Percentiles rank a stretch among this genome's conserved stretches.
These are phyloP conservation scores for Onthophagus taurus DNA, from an alignment of 1,140 invertebrate species.

Conservation along the genomic window DNA sequence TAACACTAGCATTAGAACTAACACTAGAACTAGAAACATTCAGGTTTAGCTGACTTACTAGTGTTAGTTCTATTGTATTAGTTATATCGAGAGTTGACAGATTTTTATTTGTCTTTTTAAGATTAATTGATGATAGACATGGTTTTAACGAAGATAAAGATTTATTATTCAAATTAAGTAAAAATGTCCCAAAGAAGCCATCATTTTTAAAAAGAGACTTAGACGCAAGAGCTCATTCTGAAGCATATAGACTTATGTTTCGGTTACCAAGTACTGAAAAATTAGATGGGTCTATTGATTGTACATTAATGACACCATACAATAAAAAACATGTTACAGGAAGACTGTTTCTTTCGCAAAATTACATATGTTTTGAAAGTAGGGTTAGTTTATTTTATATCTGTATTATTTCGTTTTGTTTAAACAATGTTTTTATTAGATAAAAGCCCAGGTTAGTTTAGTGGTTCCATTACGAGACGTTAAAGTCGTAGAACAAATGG, in stretches of 20 bases:
- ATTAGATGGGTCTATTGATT: constrained; percentile 84
- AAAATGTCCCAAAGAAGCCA: constrained; percentile 76
- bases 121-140: constrained; percentile 77
- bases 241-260: constrained; percentile 73
- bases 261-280: constrained; percentile 80
- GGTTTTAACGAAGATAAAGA: constrained; percentile 78
- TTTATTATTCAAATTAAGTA: constrained; percentile 68
- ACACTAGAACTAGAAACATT: no score
- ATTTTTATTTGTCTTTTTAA: constrained; percentile 34
- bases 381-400: constrained; percentile 51
- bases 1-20: no score
- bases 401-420: constrained; percentile 1
- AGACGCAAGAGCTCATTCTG: constrained; percentile 88
- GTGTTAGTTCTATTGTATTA: not conserved
- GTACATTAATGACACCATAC: constrained; percentile 90
- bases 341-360: constrained; percentile 85
- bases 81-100: not conserved
- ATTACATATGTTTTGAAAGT: constrained; percentile 95
- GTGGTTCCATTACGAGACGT: constrained; percentile 84
- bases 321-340: constrained; percentile 85
- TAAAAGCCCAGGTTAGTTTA: constrained; percentile 71
- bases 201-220: constrained; percentile 89
- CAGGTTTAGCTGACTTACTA: no score
- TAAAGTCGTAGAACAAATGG: constrained; percentile 58
- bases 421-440: constrained; percentile 43